A percentile compares a stretch with the other conserved stretches of the same genome.
Evolutionary conservation across 2,888 invertebrate genomes (phyloP).

Genomic region (Orthosia gothica): DNA sequence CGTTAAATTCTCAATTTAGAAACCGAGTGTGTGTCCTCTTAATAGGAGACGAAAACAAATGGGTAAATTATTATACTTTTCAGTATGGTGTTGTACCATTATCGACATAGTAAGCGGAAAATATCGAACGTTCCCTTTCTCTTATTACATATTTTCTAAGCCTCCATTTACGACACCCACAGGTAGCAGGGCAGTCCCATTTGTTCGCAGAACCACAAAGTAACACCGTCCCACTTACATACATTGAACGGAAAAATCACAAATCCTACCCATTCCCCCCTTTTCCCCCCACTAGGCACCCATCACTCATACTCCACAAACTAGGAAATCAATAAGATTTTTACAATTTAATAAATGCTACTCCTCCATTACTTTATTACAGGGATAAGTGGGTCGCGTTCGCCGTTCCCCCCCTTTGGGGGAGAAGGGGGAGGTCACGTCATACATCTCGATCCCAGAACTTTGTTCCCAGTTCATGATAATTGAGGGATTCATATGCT

Average conservation of each 20-base stretch:
- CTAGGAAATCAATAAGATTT: slow-evolving; percentile 71
- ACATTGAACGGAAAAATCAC: slow-evolving; percentile 48
- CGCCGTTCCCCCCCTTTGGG: slow-evolving; percentile 57
- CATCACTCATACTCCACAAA: slow-evolving; percentile 40
- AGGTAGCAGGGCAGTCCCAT: slow-evolving; percentile 17
- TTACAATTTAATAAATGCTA: slow-evolving; percentile 73
- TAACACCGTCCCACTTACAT: slow-evolving; percentile 28
- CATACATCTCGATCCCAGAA: slow-evolving; percentile 82
- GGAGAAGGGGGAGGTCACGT: slow-evolving; percentile 64
- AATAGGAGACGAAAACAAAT: too few species aligned
- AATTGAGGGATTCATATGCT: slow-evolving; percentile 68
- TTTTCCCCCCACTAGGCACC: slow-evolving; percentile 12
- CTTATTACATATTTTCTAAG: not conserved
- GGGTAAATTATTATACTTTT: too few species aligned
- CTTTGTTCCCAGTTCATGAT: slow-evolving; percentile 65
- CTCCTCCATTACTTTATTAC: slow-evolving; percentile 79
- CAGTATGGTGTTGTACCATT: not conserved
- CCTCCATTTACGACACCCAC: not conserved
- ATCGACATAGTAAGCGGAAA: too few species aligned
- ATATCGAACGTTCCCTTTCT: too few species aligned
- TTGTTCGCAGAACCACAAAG: slow-evolving; percentile 31
- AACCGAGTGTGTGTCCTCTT: too few species aligned
- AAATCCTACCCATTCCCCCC: slow-evolving; percentile 15
- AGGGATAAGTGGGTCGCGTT: slow-evolving; percentile 82
- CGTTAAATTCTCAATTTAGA: too few species aligned